Evolutionary conservation across 2,888 invertebrate species (phyloP), one percentile per base, ranked within the genome.

Genomic region (Mesorhabditis belari): DNA sequence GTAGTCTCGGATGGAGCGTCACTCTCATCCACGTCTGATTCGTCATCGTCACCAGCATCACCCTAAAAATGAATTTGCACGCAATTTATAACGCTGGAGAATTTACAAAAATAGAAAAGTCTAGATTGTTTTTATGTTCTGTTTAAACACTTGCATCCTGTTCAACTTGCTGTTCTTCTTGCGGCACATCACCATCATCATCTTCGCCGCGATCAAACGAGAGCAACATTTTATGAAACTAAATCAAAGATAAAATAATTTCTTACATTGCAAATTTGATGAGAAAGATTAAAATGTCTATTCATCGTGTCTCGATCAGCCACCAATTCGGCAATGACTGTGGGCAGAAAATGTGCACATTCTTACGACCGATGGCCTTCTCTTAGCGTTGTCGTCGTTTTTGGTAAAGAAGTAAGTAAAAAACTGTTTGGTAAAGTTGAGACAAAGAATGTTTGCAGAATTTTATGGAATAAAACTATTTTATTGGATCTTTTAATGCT

Each of bases 291-390:
- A 21, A 63, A 65, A 54, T 74, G 62, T 19, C 67, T 70, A 28
- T 71, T 64, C 27, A 77, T 54, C 2, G 69, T 70, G 52, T 75
- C 57, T 23, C 70, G 29, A 55, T 71, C 58, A n/a, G 49, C 64
- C n/a, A 63, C 53, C 50, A 79, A 57, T 26, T 76, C 74, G 24
- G 73, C 65, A n/a, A 81, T 49, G 0, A 64, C 6, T 65, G 59
- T 4, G 80, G 80, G 2, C 72, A 58, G 67, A 81, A 80, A 55
- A 74, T 70, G 5, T 56, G 60, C 3, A 77, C 64, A 55, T 77
- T 73, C 55, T 73, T 70, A 19, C 94, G 87, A 66, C 88, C 89
- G 60, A 93, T 87, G 54, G 91, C 88, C 83, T 95, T 95, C 83
- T 99, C 98, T 84, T 93, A 94, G 60, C 92, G 88, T 84, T 50